Conservation (phyloP, 2,888 invertebrate species). For the Xanthostigma xanthostigma region DNA sequence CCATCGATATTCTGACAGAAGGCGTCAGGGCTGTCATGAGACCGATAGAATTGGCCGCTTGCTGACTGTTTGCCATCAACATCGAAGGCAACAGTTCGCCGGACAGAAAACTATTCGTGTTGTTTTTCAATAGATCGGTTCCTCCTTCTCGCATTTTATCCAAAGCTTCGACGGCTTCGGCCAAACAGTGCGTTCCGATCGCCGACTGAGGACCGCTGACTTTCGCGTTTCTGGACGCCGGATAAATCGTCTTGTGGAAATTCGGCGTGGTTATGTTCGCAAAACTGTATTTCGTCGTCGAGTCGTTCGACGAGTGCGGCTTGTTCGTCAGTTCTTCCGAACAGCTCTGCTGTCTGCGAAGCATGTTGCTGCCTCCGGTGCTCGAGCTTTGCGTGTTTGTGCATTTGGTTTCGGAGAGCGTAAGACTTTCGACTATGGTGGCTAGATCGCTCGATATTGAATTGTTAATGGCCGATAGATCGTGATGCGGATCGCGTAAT, state of each 20-base stretch:
- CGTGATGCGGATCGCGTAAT: constrained; percentile 44
- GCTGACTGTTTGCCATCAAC: constrained; percentile 21
- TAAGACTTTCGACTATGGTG: constrained; percentile 72
- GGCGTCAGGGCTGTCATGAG: constrained; percentile 22
- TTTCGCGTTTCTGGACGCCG: constrained; percentile 22
- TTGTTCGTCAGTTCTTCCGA: constrained; percentile 35
- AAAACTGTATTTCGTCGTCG: constrained; percentile 18
- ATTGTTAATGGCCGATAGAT: constrained; percentile 56
- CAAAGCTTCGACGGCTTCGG: constrained; percentile 45
- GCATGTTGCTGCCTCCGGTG: constrained; percentile 14
- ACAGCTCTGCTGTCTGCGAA: constrained; percentile 23
- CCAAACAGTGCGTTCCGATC: constrained; percentile 26
- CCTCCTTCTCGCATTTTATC: constrained; percentile 48
- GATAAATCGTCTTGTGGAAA: constrained; percentile 21
- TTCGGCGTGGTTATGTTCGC: constrained; percentile 22
- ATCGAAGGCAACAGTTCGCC: constrained; percentile 34
- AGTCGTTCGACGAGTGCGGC: constrained; percentile 18
- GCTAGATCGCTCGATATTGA: constrained; percentile 59
- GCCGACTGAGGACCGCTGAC: constrained; percentile 22
- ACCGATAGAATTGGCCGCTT: constrained; percentile 13
- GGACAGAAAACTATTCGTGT: constrained; percentile 62
- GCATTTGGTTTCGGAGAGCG: constrained; percentile 41
- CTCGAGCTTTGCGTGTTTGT: constrained; percentile 15
- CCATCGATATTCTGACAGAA: constrained; percentile 32
- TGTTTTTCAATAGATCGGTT: constrained; percentile 58